These are phyloP conservation scores for Premnoplex brunnescens DNA, from an alignment of 2,797 vertebrate genomes.

Conservation along the genomic window DNA sequence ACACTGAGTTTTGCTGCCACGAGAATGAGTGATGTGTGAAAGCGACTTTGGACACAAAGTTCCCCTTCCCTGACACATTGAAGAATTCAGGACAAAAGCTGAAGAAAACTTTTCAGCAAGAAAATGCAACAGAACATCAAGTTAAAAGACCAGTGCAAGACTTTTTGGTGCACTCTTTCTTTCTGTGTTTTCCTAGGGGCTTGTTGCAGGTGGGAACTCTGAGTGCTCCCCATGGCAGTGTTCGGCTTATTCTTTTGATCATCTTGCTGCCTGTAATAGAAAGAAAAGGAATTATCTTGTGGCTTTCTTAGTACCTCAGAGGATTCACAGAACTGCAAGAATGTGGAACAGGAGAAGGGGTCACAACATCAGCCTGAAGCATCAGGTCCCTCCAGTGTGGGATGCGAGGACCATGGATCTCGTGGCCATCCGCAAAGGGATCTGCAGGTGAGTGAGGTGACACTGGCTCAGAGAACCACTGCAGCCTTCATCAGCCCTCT, in stretches of 20 bases:
- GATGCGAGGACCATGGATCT: neutral
- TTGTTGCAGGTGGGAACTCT: neutral
- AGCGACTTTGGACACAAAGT: accelerated
- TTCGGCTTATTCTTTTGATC: neutral
- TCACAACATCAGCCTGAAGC: neutral
- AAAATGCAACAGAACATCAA: neutral
- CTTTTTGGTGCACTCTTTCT: neutral
- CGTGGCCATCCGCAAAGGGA: too few relatives aligned
- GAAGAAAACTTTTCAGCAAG: neutral
- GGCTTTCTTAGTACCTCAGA: neutral
- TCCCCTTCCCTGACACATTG: too few relatives aligned
- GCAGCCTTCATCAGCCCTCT: neutral
- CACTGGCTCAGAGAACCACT: neutral
- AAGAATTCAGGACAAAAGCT: neutral
- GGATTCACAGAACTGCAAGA: neutral
- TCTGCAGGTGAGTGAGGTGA: neutral
- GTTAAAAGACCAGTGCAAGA: neutral
- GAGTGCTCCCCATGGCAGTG: neutral
- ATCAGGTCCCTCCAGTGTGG: neutral
- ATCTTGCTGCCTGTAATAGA: neutral
- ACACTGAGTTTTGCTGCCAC: accelerated
- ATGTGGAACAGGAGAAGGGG: neutral
- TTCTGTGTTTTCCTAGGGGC: neutral
- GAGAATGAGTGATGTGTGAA: neutral
- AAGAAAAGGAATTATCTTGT: neutral